Base-by-base conservation (phyloP, 2,888 invertebrate genomes). In the Agonopterix subpropinquella region DNA sequence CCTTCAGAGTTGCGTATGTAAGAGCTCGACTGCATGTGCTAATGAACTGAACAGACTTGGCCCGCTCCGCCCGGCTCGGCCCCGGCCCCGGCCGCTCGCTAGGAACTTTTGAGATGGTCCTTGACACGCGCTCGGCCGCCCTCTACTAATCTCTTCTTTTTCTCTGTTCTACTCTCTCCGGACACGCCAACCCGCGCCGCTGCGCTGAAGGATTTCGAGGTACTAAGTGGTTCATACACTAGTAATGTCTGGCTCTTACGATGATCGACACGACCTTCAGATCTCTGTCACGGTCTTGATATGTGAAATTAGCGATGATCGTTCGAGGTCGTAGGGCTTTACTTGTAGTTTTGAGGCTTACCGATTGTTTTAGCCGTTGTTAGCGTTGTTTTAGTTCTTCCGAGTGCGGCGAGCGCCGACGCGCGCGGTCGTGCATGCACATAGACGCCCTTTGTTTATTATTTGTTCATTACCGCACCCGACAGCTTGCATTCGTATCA, bases 51-150 rank as follows among this genome's bases (percentile, higher is more conserved):
- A 28, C 46, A 11, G 52, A 47, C n/a, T 41, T 43, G 28, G 28
- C 49, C 48, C 39, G 49, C 49, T 54, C 52, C 47, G 53, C 57
- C 56, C 56, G 56, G 57, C 57, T 48, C 48, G 41, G 49, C 49
- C 53, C 52, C 47, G 53, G 58, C 59, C 57, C 55, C 55, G 56
- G 57, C 57, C 56, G 56, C 58, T 61, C 74, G 73, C 91, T 92
- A 92, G 94, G 94, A 94, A 93, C 94, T 95, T 95, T 95, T 95
- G 95, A 95, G 95, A 95, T 95, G 95, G 95, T 95, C 95, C 95
- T 94, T 93, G 93, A 77, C 81, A 71, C 79, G 82, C 84, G 84
- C 87, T 79, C 85, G 82, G 76, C 81, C 80, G 80, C 79, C 77
- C 77, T 73, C 84, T 83, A 91, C 91, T 91, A 91, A 91, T 91